Conservation (phyloP, 2,797 vertebrate species). For the Epinephelus awoara region DNA sequence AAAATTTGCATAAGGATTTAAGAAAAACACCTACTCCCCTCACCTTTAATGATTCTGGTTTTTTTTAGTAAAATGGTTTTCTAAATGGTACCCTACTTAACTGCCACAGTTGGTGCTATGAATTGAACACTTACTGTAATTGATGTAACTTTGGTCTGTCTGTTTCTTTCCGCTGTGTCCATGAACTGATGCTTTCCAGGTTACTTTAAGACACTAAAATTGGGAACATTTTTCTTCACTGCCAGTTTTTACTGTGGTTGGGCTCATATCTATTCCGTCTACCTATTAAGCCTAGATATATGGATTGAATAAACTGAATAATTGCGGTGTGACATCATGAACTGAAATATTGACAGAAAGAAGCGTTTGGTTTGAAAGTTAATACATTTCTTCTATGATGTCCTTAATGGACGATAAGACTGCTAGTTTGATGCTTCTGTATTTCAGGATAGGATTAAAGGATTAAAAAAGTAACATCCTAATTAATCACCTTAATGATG, state of each 20-base stretch:
- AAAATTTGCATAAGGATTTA: not conserved
- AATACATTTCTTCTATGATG: not conserved
- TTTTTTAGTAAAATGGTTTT: not conserved
- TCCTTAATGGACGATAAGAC: not conserved
- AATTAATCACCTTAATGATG: not conserved
- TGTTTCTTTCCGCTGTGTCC: not conserved
- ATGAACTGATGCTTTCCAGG: not conserved
- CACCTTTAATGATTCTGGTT: not conserved
- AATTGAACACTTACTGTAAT: slow-evolving; percentile 7
- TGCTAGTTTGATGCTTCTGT: not conserved
- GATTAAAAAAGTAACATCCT: not conserved
- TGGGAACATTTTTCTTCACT: not conserved
- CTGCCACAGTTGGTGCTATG: not conserved
- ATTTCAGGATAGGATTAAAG: not conserved
- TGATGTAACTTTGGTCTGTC: not conserved
- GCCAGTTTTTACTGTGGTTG: not conserved
- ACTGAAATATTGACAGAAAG: not conserved
- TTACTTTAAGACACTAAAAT: not conserved
- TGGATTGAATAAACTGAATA: too few species aligned
- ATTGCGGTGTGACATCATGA: too few species aligned
- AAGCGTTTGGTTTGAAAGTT: not conserved
- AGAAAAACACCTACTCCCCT: not conserved
- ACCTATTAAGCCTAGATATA: too few species aligned
- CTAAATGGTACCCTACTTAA: not conserved
- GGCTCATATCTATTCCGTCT: not conserved